These are phyloP conservation scores for Taphrorychus bicolor DNA, from an alignment of 2,888 invertebrate genomes.

Conservation along the genomic window DNA sequence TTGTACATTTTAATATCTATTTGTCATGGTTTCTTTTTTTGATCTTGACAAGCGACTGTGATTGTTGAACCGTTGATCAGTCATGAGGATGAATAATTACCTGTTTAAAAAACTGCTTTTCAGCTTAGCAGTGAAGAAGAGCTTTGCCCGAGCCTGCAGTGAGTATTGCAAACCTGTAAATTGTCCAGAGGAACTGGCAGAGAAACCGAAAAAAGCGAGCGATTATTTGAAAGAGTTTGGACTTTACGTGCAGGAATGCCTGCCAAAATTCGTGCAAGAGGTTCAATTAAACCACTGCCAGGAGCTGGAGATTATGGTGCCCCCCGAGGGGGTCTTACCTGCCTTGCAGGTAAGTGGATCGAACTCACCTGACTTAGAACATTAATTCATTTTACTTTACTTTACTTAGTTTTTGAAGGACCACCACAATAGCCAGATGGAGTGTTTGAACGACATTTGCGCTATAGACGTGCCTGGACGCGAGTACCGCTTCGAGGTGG, in stretches of 20 bases:
- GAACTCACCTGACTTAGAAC: not conserved
- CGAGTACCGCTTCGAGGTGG: slow-evolving; percentile 80
- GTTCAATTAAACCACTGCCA: slow-evolving; percentile 86
- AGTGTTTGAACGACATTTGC: slow-evolving; percentile 62
- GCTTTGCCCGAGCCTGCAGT: not conserved
- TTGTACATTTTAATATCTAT: slow-evolving; percentile 28
- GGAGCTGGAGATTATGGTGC: slow-evolving; percentile 90
- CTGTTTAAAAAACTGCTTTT: not conserved
- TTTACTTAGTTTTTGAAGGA: slow-evolving; percentile 82
- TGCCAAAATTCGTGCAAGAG: slow-evolving; percentile 95
- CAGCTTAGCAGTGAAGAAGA: not conserved
- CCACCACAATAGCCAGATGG: slow-evolving; percentile 94
- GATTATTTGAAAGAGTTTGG: slow-evolving; percentile 70
- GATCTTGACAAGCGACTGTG: slow-evolving; percentile 19
- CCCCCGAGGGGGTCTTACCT: slow-evolving; percentile 91
- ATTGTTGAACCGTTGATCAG: too few relatives aligned
- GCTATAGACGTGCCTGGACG: slow-evolving; percentile 75
- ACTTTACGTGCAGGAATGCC: slow-evolving; percentile 87
- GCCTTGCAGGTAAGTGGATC: slow-evolving; percentile 63
- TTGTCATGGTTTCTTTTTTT: slow-evolving; percentile 16
- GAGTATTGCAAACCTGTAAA: not conserved
- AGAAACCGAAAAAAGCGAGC: not conserved
- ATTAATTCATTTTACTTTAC: slow-evolving; percentile 1
- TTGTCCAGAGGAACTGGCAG: too few relatives aligned
- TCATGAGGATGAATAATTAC: too few relatives aligned